Evolutionary conservation across 2,888 invertebrate species (phyloP).

Genomic region (Xestia rhomboidea): DNA sequence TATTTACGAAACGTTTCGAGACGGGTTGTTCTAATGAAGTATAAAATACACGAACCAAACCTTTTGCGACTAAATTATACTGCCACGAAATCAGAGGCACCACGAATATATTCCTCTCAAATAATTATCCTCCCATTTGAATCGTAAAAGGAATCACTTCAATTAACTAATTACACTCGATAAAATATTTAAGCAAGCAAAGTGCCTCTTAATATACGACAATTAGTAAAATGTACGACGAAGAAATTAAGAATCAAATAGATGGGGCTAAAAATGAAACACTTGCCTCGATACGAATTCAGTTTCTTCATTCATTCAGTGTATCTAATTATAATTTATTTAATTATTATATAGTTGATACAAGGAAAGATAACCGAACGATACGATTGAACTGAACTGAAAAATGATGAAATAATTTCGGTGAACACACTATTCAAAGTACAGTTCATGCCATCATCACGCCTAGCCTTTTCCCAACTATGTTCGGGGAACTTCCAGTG

Average conservation of each 20-base stretch:
- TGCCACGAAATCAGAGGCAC: slow-evolving; percentile 13
- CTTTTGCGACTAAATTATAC: slow-evolving; percentile 27
- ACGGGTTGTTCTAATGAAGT: slow-evolving; percentile 34
- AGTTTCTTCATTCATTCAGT: too few relatives aligned
- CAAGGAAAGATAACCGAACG: neutral
- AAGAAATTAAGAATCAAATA: slow-evolving; percentile 4
- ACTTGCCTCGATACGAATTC: neutral
- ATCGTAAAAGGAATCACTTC: slow-evolving; percentile 52
- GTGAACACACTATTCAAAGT: neutral
- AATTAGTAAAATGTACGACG: slow-evolving; percentile 44
- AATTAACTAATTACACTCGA: slow-evolving; percentile 52
- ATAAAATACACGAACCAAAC: slow-evolving; percentile 25
- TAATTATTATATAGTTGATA: neutral
- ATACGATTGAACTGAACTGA: slow-evolving; percentile 15
- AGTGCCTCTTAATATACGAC: slow-evolving; percentile 49
- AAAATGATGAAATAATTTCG: neutral
- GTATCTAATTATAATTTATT: neutral
- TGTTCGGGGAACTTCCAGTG: neutral
- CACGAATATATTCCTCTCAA: slow-evolving; percentile 24
- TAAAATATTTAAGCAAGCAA: slow-evolving; percentile 48
- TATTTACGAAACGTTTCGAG: slow-evolving; percentile 24
- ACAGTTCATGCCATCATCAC: neutral
- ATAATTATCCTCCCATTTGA: slow-evolving; percentile 28
- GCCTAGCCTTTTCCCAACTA: neutral
- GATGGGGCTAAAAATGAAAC: neutral